Base-by-base conservation (phyloP, 2,113 vertebrate species). In the Girardinichthys multiradiatus region DNA sequence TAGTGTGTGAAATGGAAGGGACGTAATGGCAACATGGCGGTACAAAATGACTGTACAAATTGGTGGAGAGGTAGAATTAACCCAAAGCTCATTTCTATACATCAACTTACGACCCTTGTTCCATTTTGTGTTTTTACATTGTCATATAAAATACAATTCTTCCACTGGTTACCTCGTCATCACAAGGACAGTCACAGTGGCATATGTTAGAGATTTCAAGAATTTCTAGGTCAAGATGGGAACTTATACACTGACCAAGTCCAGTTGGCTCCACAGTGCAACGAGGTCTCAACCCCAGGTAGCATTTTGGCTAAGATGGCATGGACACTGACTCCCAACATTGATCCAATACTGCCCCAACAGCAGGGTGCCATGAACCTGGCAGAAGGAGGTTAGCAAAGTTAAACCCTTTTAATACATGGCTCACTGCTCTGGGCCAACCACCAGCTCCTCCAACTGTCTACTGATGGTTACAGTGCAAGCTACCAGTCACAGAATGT, bases 361-460 rank as follows among this genome's bases (percentile, higher is more conserved):
- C 98, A 96, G 97, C 96, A 94, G 97, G 97, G 82, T 89, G 70
- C 87, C 86, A 80, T 90, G 95, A 95, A 95, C 94, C 96, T 98
- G 97, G 97, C 97, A 98, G 95, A 95, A 96, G 95, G 91, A 97
- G 97, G 96, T 97, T 97, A 98, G 95, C 95, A 95, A 96, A 97
- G 96, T 98, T 98, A 99, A 98, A 98, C 95, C 97, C 96, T 97
- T 95, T 99, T 97, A 98, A 91, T 57, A 89, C 93, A 97, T 93
- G 96, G 95, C 95, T 97, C 96, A 95, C 88, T 94, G 94, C 89
- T 85, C 94, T 87, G 93, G 95, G 95, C 94, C 96, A 95, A 97
- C 94, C 91, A 93, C 92, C 87, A 88, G 92, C 82, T 92, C 90
- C 91, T 94, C 90, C 91, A 92, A 92, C 92, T 92, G 92, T 92